Evolutionary conservation across 1,140 invertebrate genomes (phyloP), one percentile per base, ranked within the genome.

Genomic region (Aphaenogaster rudis): DNA sequence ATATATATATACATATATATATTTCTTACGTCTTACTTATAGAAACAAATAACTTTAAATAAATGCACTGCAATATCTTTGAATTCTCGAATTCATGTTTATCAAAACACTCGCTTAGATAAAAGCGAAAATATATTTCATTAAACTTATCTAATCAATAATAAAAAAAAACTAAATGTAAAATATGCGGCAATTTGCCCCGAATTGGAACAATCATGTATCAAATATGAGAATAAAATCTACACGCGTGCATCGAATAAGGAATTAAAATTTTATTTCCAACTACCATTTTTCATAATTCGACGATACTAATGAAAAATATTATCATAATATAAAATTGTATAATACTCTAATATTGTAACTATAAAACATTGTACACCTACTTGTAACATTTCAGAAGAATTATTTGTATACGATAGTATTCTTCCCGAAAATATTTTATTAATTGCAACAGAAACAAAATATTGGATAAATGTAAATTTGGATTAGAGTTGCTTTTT

Each of bases 111-210:
- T 72, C 4, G 4, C 5, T 15, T 42, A 54, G 13, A 71, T 15
- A 54, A 39, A 50, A 52, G 8, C 5, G 15, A 72, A 50, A 69
- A 71, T 71, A 71, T 71, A 72, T 5, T 72, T 54, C 48, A 36
- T 39, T n/a, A n/a, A 72, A 39, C 8, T 71, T 3, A 36, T 67
- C 66, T 54, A 54, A 36, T 72, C 28, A 72, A 72, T 54, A 50
- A 52, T 50, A 5, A 52, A 72, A 17, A 28, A 74, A n/a, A 57
- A 13, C 17, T 4, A 3, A 57, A 54, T 54, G 52, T 54, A 72
- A 72, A 72, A 72, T 72, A 72, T 54, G 3, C 3, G 0, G 1
- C 1, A 66, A 42, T n/a, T 64, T n/a, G 7, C n/a, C 15, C 6
- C 17, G 39, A 72, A 54, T 59, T 74, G 2, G 0, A 1, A 39